phyloP scores from a whole-genome alignment of 2,113 vertebrate genomes.

The Cricetomys ansorgei region DNA sequence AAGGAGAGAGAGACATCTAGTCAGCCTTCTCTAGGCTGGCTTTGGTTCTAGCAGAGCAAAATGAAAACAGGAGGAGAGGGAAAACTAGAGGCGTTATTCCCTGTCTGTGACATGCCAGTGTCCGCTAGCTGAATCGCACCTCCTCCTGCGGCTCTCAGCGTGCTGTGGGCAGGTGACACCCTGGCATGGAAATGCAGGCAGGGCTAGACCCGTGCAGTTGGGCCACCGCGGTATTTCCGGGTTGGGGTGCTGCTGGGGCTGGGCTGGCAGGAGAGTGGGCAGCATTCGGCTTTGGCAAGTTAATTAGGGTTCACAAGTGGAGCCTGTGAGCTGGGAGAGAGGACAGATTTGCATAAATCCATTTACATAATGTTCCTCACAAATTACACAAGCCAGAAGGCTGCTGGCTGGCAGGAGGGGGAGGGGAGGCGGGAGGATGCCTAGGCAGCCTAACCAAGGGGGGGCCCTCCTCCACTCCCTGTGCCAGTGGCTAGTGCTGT shows the following conservation, averaged over 20 bases:
- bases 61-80: background rate
- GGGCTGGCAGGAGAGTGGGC: slow-evolving; percentile 17
- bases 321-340: slow-evolving; percentile 59
- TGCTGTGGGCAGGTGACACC: background rate
- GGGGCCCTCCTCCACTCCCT: background rate
- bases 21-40: slow-evolving; percentile 2
- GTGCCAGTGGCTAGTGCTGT: background rate
- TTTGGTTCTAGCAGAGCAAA: background rate
- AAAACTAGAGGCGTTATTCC: background rate
- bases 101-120: background rate
- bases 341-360: slow-evolving; percentile 77
- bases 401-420: slow-evolving; percentile 40
- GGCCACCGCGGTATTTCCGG: background rate
- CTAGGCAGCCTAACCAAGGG: background rate
- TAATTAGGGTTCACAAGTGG: slow-evolving; percentile 82
- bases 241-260: slow-evolving; percentile 1
- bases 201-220: background rate
- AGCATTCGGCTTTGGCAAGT: slow-evolving; percentile 75
- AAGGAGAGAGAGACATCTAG: background rate
- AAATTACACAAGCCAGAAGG: slow-evolving; percentile 78
- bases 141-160: background rate
- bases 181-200: background rate
- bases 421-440: background rate
- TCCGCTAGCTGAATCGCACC: slow-evolving; percentile 13
- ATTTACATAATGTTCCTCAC: slow-evolving; percentile 81